Percentiles rank a stretch among this genome's conserved stretches.
These are phyloP conservation scores for Enchytraeus crypticus DNA, from an alignment of 2,888 invertebrate species.

Conservation along the genomic window DNA sequence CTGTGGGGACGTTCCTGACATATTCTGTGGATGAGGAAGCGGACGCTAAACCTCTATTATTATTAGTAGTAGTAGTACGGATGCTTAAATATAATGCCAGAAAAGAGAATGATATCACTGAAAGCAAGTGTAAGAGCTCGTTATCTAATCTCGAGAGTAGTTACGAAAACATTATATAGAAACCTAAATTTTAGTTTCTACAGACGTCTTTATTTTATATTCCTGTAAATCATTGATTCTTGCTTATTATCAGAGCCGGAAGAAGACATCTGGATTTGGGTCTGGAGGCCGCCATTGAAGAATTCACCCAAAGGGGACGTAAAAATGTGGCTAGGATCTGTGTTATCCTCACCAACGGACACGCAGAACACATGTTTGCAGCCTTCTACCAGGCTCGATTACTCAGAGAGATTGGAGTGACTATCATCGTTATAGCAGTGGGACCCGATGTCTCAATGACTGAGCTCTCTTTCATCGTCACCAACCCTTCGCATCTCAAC, in stretches of 20 bases:
- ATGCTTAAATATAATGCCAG: too few species aligned
- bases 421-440: slow-evolving; percentile 7
- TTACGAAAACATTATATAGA: too few species aligned
- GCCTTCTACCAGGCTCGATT: not conserved
- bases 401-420: not conserved
- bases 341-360: not conserved
- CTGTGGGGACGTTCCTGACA: too few species aligned
- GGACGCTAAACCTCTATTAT: too few species aligned
- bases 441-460: not conserved
- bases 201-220: too few species aligned
- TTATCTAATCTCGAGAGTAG: too few species aligned
- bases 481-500: slow-evolving; percentile 28
- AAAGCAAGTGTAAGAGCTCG: too few species aligned
- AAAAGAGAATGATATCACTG: too few species aligned
- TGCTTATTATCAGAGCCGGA: not conserved
- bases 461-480: slow-evolving; percentile 35
- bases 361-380: not conserved
- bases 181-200: too few species aligned
- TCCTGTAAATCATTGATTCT: too few species aligned
- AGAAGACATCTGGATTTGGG: not conserved
- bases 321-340: not conserved
- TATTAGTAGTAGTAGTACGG: too few species aligned
- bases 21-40: too few species aligned
- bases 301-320: not conserved
- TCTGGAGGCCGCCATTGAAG: not conserved